A percentile compares a stretch with the other conserved stretches of the same genome.
Evolutionary conservation across 1,140 invertebrate genomes (phyloP).

Genomic region (Acromyrmex echinatior): DNA sequence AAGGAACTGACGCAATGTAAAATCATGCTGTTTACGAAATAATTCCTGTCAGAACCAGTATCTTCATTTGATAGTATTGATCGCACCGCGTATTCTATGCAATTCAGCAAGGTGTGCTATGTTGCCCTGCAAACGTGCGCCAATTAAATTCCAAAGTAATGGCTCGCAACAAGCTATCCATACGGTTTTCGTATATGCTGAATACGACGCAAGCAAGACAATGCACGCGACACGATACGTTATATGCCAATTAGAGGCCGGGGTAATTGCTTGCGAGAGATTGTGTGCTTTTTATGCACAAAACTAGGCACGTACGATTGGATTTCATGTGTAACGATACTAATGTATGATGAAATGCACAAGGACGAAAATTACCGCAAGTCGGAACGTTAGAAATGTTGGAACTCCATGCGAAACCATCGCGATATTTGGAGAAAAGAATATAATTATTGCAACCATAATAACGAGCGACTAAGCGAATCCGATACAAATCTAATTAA

Average conservation of each 20-base stretch:
- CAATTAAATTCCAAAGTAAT: slow-evolving; percentile 62
- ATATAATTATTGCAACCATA: not conserved
- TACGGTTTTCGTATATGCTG: slow-evolving; percentile 44
- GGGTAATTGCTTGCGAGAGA: slow-evolving; percentile 43
- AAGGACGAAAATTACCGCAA: not conserved
- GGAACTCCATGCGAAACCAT: not conserved
- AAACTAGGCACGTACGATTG: slow-evolving; percentile 34
- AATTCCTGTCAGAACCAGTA: slow-evolving; percentile 31
- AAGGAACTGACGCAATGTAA: not conserved
- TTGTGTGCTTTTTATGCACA: slow-evolving; percentile 37
- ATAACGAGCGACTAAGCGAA: not conserved
- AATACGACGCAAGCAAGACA: slow-evolving; percentile 30
- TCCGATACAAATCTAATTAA: slow-evolving; percentile 15
- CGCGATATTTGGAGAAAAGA: slow-evolving; percentile 2
- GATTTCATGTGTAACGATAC: slow-evolving; percentile 6
- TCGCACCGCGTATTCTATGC: slow-evolving; percentile 41
- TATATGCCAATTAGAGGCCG: slow-evolving; percentile 50
- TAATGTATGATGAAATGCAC: slow-evolving; percentile 9
- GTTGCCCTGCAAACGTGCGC: slow-evolving; percentile 32
- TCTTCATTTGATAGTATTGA: slow-evolving; percentile 48
- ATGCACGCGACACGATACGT: slow-evolving; percentile 54
- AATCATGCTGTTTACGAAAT: slow-evolving; percentile 10
- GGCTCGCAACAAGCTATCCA: slow-evolving; percentile 47
- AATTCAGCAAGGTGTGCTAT: slow-evolving; percentile 29
- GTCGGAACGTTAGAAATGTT: not conserved